phyloP scores from a whole-genome alignment of 1,140 invertebrate genomes.

The fruit fly (Drosophila melanogaster) region DNA sequence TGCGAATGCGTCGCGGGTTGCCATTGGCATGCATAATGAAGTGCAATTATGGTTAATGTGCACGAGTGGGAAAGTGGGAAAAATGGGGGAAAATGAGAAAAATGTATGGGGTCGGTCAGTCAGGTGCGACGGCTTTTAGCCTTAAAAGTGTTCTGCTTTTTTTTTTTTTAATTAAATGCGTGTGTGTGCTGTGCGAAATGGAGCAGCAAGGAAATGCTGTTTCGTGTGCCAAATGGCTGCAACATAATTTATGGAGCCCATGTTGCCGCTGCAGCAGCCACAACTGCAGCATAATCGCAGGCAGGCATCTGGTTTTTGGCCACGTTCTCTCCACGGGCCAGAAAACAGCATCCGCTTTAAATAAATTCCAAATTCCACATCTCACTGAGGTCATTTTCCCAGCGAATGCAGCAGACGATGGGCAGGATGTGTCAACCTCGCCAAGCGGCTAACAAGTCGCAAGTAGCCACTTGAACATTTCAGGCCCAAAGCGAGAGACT shows the following conservation, averaged over 20 bases:
- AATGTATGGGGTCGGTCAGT: background rate
- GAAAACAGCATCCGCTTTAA: slow-evolving; percentile 16
- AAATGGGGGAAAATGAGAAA: background rate
- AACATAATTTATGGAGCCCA: slow-evolving; percentile 58
- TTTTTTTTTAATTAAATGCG: slow-evolving; percentile 49
- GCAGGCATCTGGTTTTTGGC: slow-evolving; percentile 5
- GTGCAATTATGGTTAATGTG: slow-evolving; percentile 57
- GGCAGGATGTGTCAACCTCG: slow-evolving; percentile 28
- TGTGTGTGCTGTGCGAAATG: slow-evolving; percentile 30
- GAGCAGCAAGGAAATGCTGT: slow-evolving; percentile 27
- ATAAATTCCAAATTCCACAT: background rate
- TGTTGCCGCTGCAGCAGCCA: slow-evolving; percentile 13
- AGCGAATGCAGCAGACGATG: slow-evolving; percentile 1
- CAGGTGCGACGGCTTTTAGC: slow-evolving; percentile 17
- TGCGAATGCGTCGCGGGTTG: slow-evolving; percentile 12
- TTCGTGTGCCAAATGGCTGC: slow-evolving; percentile 50
- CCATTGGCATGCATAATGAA: slow-evolving; percentile 55
- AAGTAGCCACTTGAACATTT: slow-evolving; percentile 47
- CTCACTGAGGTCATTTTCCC: slow-evolving; percentile 27
- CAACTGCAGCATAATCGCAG: slow-evolving; percentile 35
- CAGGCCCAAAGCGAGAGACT: slow-evolving; percentile 31
- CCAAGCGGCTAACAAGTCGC: slow-evolving; percentile 34
- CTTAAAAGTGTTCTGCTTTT: slow-evolving; percentile 22
- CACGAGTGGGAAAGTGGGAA: slow-evolving; percentile 1
- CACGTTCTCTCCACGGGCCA: slow-evolving; percentile 12